phyloP scores from a whole-genome alignment of 2,113 vertebrate species.

The Phycodurus eques region DNA sequence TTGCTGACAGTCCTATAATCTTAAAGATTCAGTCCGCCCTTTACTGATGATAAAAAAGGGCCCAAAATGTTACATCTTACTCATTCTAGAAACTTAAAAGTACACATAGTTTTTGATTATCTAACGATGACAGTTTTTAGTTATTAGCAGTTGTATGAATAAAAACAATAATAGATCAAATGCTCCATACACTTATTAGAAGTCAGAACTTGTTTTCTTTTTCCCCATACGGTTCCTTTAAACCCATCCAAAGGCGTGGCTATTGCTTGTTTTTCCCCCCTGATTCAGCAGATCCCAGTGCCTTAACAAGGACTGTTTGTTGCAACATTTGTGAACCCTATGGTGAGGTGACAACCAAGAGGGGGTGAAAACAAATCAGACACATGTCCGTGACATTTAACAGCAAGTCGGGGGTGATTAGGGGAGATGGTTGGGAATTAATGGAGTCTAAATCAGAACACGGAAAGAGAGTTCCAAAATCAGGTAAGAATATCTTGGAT shows the following conservation, averaged over 20 bases:
- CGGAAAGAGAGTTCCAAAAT: neutral
- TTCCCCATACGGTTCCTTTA: neutral
- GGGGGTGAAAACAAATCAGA: neutral
- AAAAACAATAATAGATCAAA: neutral
- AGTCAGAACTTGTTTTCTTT: neutral
- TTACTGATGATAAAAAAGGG: neutral
- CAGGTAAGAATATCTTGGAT: conserved; percentile 10
- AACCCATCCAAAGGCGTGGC: neutral
- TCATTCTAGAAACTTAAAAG: neutral
- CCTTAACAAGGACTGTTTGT: neutral
- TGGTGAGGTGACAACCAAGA: neutral
- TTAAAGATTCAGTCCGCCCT: neutral
- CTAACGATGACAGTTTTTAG: neutral
- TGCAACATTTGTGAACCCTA: neutral
- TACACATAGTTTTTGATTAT: neutral
- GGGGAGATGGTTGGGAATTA: neutral
- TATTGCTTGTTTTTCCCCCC: neutral
- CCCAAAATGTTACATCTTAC: neutral
- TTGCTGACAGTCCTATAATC: conserved; percentile 17
- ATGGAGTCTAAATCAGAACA: neutral
- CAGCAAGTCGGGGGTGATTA: neutral
- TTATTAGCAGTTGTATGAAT: neutral
- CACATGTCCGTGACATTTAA: conserved; percentile 16
- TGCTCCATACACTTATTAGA: neutral
- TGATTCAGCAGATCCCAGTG: conserved; percentile 19